Base-by-base conservation (phyloP, 2,113 vertebrate species). In the Ciconia maguari region DNA sequence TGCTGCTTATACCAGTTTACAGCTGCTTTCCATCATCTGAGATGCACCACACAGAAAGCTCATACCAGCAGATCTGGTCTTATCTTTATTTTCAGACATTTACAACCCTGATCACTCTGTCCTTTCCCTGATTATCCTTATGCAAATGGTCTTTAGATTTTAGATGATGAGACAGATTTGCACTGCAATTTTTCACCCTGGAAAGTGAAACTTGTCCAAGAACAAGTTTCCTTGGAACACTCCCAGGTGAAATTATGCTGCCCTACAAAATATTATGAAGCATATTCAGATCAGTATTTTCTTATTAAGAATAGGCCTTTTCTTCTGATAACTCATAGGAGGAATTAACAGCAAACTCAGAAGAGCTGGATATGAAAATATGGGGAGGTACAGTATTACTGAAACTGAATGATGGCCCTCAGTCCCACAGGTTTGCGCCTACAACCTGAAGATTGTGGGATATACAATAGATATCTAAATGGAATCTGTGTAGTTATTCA, bases 71-170 rank as follows among this genome's bases (percentile, higher is more conserved):
- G 82, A 86, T 91, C 60, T 58, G 16, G 75, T 46, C 78, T 95
- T 97, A 95, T 88, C 95, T 96, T 83, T 83, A 83, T 83, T 90
- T 94, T 94, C 95, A 97, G 94, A 26, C 2, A 8, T 58, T 93
- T 66, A 54, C 26, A 83, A 51, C 36, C 58, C 71, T 72, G 51
- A 91, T 77, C 29, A 25, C 17, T 58, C 32, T 87, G 58, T 84
- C 54, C 71, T 79, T 94, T 91, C 36, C n/a, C 51, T 6, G 5
- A 32, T 68, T 93, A 93, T 41, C 46, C n/a, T 93, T 93, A 88
- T 48, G 46, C 74, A 90, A 94, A 91, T 25, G 8, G 25, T 79
- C 61, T 89, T 94, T 58, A 90, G 55, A 57, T 90, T 91, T 94
- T 55, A 94, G 91, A 52, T 61, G 46, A 91, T 77, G 22, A 86